Base-by-base conservation (phyloP, 64 coral and sea anemone genomes). In the Hydrozoanthus tunicans region DNA sequence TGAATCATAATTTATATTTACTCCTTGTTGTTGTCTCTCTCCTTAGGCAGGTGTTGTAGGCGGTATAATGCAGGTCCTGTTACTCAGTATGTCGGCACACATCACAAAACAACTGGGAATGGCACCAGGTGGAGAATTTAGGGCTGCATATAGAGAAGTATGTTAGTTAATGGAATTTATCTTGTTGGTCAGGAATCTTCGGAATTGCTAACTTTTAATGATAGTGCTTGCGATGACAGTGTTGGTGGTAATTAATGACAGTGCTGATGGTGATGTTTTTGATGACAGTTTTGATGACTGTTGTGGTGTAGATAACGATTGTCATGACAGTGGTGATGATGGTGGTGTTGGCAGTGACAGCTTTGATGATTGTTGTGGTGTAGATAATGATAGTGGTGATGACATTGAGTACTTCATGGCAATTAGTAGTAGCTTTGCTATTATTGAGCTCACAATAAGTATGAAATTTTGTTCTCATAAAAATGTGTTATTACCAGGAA, bases 51-150 rank as follows among this genome's bases (percentile, higher is more conserved):
- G 97, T 61, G 85, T 99, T 68, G 90, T 99, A 7, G 94, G 82
- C 64, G 97, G 97, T 59, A 26, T 99, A 70, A 99, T 99, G 92
- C 94, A 99, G 72, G 94, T 99, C 15, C 70, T 99, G 32, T 80
- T 99, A 53, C 93, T 99, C 4, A 99, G 97, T 58, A 90, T 99
- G 90, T 99, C 97, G 4, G 97, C 97, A 13, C 97, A 99, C 67
- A 99, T 99, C 68, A 99, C 97, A 43, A 93, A 99, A 75, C 92
- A 99, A 25, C 63, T 99, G 59, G 97, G 97, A 17, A 99, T 99
- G 97, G 97, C 97, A 13, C 97, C 97, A 54, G 97, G 97, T 20
- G 97, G 97, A 7, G 97, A 99, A 60, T 99, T 99, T 62, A 90
- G 97, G 90, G 94, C 94, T 13, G 97, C 97, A 73, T 99, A 99